Conservation (phyloP, 2,797 vertebrate genomes). For the Brachyrhaphis roseni region DNA sequence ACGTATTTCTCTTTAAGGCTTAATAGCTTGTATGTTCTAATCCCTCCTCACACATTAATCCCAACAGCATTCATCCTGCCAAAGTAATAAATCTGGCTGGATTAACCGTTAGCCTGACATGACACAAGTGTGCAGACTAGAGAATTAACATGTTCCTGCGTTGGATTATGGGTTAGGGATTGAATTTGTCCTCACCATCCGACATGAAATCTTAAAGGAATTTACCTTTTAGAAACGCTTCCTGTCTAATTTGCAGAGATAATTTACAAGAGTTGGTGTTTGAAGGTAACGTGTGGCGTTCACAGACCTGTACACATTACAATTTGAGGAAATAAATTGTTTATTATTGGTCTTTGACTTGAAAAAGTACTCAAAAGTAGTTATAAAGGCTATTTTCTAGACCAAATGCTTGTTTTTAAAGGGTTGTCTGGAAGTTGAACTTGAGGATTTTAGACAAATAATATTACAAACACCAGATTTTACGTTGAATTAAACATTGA, state of each 20-base stretch:
- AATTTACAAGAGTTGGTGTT: background rate
- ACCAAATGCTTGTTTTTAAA: background rate
- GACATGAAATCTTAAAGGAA: background rate
- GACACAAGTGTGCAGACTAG: conserved; percentile 18
- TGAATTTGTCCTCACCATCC: background rate
- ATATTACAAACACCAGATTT: background rate
- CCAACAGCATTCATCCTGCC: conserved; percentile 37
- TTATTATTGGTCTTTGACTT: background rate
- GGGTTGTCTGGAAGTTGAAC: background rate
- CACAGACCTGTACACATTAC: background rate
- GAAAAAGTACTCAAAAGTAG: background rate
- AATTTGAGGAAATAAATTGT: background rate
- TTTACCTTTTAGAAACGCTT: background rate
- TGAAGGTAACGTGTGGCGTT: background rate
- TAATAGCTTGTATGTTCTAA: conserved; percentile 30
- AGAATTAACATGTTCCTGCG: conserved; percentile 49
- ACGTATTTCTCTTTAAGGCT: conserved; percentile 21
- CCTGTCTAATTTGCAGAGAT: background rate
- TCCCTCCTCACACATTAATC: conserved; percentile 48
- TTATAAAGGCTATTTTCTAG: background rate
- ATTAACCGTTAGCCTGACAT: conserved; percentile 49
- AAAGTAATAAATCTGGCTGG: conserved; percentile 51
- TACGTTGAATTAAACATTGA: background rate
- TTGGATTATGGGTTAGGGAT: conserved; percentile 13
- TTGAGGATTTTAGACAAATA: background rate